A percentile compares a stretch with the other conserved stretches of the same genome.
These are phyloP conservation scores for Montipora capitata DNA, from an alignment of 92 coral and sea anemone species.

Conservation along the genomic window DNA sequence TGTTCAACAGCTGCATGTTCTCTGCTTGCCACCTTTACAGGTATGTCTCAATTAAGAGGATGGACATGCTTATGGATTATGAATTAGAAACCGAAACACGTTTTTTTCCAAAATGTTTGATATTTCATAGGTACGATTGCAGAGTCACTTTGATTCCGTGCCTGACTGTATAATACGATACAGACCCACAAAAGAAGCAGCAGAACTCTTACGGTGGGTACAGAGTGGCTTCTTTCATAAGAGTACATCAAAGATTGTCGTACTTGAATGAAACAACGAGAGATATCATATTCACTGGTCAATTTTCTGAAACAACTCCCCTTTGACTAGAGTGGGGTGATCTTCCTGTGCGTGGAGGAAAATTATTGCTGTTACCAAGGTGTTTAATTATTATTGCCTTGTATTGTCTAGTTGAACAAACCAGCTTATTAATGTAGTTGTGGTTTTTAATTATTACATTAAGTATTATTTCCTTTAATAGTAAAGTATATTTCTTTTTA, in stretches of 20 bases:
- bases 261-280: constrained; percentile 3
- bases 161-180: neutral
- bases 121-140: neutral
- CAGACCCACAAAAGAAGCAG: neutral
- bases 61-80: neutral
- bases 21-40: neutral
- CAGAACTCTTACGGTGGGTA: neutral
- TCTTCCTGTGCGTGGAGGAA: constrained; percentile 6
- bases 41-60: neutral
- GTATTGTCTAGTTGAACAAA: constrained; percentile 8
- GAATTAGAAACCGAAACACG: neutral
- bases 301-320: neutral
- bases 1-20: neutral
- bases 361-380: neutral
- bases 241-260: neutral
- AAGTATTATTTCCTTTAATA: neutral
- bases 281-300: neutral
- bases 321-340: constrained; percentile 8
- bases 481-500: neutral
- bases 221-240: neutral
- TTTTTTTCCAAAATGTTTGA: neutral
- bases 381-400: neutral
- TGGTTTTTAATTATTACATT: constrained; percentile 5
- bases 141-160: neutral
- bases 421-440: constrained; percentile 9